phyloP scores from a whole-genome alignment of 2,113 vertebrate genomes.

The Lanius ludovicianus region DNA sequence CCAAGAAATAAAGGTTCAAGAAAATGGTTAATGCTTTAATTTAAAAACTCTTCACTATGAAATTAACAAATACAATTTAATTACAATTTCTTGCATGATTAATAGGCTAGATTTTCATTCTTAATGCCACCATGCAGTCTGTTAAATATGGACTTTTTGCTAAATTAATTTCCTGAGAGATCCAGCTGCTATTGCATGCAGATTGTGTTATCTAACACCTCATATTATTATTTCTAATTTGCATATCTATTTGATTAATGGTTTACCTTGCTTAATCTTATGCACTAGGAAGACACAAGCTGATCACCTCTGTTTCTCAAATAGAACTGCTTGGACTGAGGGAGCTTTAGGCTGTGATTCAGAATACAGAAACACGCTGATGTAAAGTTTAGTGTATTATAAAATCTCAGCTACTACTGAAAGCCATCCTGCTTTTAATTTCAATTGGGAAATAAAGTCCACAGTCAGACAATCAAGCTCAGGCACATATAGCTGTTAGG shows the following conservation, averaged over 20 bases:
- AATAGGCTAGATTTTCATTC: conserved; percentile 68
- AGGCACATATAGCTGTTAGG: neutral
- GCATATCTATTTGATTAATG: conserved; percentile 70
- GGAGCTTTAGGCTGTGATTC: neutral
- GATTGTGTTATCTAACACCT: conserved; percentile 64
- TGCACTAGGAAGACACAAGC: conserved; percentile 34
- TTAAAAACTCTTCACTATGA: conserved; percentile 42
- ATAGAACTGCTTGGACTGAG: neutral
- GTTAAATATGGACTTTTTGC: conserved; percentile 65
- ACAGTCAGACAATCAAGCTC: neutral
- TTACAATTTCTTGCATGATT: conserved; percentile 70
- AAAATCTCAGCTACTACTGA: neutral
- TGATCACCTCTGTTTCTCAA: conserved; percentile 29
- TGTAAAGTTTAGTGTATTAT: neutral
- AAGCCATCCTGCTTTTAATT: neutral
- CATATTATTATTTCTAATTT: conserved; percentile 68
- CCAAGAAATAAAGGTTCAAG: neutral
- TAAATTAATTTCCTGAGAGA: conserved; percentile 75
- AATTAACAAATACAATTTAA: conserved; percentile 68
- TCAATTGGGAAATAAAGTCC: neutral
- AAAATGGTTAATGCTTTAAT: conserved; percentile 59
- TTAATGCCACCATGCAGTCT: conserved; percentile 62
- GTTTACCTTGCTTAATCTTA: conserved; percentile 64
- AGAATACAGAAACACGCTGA: neutral
- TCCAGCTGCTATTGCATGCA: conserved; percentile 62